These are phyloP conservation scores for human DNA, from an alignment of 2,113 vertebrate genomes.

Conservation along the genomic window DNA sequence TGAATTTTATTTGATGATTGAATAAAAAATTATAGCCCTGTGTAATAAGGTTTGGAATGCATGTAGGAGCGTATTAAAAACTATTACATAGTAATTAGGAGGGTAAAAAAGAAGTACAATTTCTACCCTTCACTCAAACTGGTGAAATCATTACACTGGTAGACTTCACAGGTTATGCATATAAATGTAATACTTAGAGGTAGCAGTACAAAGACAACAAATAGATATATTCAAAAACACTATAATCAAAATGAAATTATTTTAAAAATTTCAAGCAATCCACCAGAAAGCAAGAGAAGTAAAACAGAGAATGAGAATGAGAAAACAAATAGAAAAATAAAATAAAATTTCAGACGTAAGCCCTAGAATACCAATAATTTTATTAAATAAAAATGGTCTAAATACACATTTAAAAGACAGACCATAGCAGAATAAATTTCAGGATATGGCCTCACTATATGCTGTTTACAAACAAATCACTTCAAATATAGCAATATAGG, in stretches of 20 bases:
- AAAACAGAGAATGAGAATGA: not conserved
- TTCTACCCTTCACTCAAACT: not conserved
- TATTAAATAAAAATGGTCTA: not conserved
- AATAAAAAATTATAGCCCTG: not conserved
- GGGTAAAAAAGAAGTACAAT: not conserved
- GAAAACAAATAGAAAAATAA: not conserved
- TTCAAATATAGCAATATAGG: too few relatives aligned
- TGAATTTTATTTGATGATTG: not conserved
- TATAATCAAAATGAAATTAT: not conserved
- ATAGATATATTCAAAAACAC: not conserved
- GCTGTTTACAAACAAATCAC: too few relatives aligned
- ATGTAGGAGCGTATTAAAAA: not conserved
- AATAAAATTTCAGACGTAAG: not conserved
- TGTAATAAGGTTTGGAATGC: not conserved
- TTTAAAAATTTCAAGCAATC: not conserved
- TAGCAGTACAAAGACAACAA: not conserved
- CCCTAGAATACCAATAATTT: not conserved
- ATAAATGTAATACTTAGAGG: not conserved
- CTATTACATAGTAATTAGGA: not conserved
- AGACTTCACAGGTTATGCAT: not conserved
- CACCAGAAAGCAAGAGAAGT: not conserved
- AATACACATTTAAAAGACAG: not conserved
- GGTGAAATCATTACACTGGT: not conserved
- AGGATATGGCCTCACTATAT: not conserved
- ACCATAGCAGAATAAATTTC: not conserved